A percentile compares a stretch with the other conserved stretches of the same genome.
These are phyloP conservation scores for Vandiemenella viatica DNA, from an alignment of 2,888 invertebrate species.

Conservation along the genomic window DNA sequence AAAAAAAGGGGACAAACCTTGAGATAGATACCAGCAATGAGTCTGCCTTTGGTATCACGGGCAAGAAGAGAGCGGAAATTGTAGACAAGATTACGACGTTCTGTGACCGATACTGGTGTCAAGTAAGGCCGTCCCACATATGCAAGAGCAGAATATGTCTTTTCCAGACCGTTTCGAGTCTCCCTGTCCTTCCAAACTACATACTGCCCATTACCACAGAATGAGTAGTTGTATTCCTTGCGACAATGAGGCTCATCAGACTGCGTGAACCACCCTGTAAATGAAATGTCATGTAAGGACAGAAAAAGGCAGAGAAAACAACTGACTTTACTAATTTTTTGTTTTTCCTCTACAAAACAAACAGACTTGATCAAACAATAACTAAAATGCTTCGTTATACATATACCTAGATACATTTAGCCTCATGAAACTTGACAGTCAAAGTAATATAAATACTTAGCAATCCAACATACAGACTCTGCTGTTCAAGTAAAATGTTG, in stretches of 20 bases:
- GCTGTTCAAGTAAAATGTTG: no score
- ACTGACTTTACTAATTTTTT: no score
- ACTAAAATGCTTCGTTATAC: no score
- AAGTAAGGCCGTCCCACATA: conserved; percentile 66
- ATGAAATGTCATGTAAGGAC: neutral
- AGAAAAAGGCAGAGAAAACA: neutral
- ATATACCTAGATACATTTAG: no score
- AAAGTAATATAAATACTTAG: no score
- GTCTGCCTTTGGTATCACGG: conserved; percentile 68
- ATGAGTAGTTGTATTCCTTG: conserved; percentile 72
- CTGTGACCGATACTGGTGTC: conserved; percentile 70
- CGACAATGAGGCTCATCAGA: conserved; percentile 57
- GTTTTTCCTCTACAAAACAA: no score
- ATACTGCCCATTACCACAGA: conserved; percentile 51
- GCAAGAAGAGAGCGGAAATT: conserved; percentile 55
- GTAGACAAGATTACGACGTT: conserved; percentile 77
- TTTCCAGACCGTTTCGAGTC: conserved; percentile 45
- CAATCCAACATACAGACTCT: no score
- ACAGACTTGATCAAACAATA: no score
- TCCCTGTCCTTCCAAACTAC: conserved; percentile 76
- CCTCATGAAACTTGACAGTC: no score
- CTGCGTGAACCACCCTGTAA: conserved; percentile 66
- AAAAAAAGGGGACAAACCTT: no score
- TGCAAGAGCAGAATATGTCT: conserved; percentile 46
- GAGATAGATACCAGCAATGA: conserved; percentile 74